Evolutionary conservation across 2,888 invertebrate genomes (phyloP), one percentile per base, ranked within the genome.

Genomic region (Callyntrura guangdongensis): DNA sequence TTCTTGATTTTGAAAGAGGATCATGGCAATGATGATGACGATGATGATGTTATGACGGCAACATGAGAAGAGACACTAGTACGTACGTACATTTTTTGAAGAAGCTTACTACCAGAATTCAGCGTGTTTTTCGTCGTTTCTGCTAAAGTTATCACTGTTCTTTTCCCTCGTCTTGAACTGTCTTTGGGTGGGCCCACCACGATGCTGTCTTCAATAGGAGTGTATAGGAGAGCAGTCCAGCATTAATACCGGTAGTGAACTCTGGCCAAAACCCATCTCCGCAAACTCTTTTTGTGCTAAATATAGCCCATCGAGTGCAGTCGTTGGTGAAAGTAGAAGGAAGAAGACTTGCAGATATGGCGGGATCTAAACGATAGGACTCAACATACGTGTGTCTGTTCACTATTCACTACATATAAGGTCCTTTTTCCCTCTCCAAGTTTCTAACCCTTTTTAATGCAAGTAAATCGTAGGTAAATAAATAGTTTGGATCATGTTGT

Each of bases 201-300:
- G 22, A 6, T n/a, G 14, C 12, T 6, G 36, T 69, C 5, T 17
- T 64, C 20, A 25, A n/a, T 22, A 49, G 20, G 77, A 47, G 53
- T 77, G 53, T 77, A 22, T 9, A 22, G 53, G 53, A 79, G 56
- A 56, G 56, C 56, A 56, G n/a, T n/a, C 27, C 27, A 17, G n/a
- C 79, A 27, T 47, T 74, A 47, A 45, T 53, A 56, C 17, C 56
- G 45, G 25, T 27, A 56, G 79, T 49, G 67, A 79, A 82, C 88
- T 82, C 69, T 87, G 79, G 87, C 87, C 87, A 87, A 87, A 87
- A 79, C 79, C n/a, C 20, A 53, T 27, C 53, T 85, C 12, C 20
- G n/a, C 36, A 69, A n/a, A 45, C 36, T 9, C 69, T 69, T 69
- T 17, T 64, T 25, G 49, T 20, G 17, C 77, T 67, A 79, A 53